Evolutionary conservation across 2,888 invertebrate species (phyloP).

Genomic region (Thera obeliscata): DNA sequence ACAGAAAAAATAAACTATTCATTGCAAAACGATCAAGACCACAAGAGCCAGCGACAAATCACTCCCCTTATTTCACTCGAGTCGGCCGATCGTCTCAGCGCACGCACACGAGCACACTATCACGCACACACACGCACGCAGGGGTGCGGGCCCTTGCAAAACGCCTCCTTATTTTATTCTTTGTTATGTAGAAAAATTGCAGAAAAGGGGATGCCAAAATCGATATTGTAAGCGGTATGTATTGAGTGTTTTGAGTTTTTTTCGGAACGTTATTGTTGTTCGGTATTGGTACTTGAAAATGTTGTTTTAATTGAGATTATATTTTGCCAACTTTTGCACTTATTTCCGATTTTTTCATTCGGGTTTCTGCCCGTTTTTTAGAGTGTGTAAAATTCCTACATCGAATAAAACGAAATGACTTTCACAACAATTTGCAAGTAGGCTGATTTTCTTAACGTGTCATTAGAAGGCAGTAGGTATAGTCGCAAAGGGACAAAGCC

Average conservation of each 20-base stretch:
- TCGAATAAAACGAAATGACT: too few relatives aligned
- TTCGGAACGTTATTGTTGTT: constrained; percentile 36
- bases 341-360: too few relatives aligned
- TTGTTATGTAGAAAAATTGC: constrained; percentile 84
- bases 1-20: too few relatives aligned
- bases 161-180: constrained; percentile 83
- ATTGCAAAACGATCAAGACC: constrained; percentile 55
- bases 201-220: constrained; percentile 81
- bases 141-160: constrained; percentile 76
- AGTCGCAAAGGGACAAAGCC: too few relatives aligned
- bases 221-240: constrained; percentile 76
- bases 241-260: constrained; percentile 51
- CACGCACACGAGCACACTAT: constrained; percentile 59
- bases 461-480: too few relatives aligned
- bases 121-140: constrained; percentile 50
- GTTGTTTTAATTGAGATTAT: too few relatives aligned
- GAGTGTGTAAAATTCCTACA: too few relatives aligned
- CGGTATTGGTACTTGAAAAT: neutral
- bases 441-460: too few relatives aligned
- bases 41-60: constrained; percentile 30
- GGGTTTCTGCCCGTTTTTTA: too few relatives aligned
- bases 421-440: too few relatives aligned
- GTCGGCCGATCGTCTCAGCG: constrained; percentile 80
- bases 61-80: constrained; percentile 73
- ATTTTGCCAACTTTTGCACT: too few relatives aligned